These are phyloP conservation scores for Pararge aegeria DNA, from an alignment of 1,140 invertebrate genomes.

Conservation along the genomic window DNA sequence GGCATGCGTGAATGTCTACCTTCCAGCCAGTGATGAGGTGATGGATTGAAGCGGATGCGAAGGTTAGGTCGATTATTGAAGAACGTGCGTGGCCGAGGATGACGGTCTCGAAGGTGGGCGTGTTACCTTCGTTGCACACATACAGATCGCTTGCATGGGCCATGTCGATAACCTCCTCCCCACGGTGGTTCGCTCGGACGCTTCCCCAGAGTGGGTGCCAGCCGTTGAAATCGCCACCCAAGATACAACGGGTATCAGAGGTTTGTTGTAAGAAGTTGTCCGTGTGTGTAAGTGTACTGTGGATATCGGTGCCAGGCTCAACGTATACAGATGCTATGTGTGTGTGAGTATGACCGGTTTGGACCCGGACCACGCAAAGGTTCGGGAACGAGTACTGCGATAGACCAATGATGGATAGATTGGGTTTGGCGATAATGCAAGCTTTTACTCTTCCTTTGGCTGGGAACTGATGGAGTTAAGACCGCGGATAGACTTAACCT, in stretches of 20 bases:
- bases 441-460: constrained; percentile 2
- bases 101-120: constrained; percentile 22
- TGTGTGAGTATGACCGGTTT: neutral
- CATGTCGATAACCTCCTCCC: constrained; percentile 1
- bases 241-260: neutral
- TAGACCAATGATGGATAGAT: neutral
- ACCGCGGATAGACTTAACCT: neutral
- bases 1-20: constrained; percentile 16
- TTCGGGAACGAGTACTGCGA: constrained; percentile 6
- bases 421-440: constrained; percentile 12
- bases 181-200: constrained; percentile 2
- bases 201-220: constrained; percentile 21
- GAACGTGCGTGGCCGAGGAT: neutral
- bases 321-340: constrained; percentile 19
- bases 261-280: constrained; percentile 15
- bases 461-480: constrained; percentile 6
- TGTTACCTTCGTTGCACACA: constrained; percentile 19
- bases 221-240: constrained; percentile 19
- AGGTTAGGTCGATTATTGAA: constrained; percentile 26
- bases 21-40: constrained; percentile 16
- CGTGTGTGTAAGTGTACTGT: neutral
- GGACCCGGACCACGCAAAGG: neutral
- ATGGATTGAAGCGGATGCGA: neutral
- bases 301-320: constrained; percentile 13
- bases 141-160: neutral